Evolutionary conservation across 2,888 invertebrate species (phyloP).

Genomic region (Volucella inflata): DNA sequence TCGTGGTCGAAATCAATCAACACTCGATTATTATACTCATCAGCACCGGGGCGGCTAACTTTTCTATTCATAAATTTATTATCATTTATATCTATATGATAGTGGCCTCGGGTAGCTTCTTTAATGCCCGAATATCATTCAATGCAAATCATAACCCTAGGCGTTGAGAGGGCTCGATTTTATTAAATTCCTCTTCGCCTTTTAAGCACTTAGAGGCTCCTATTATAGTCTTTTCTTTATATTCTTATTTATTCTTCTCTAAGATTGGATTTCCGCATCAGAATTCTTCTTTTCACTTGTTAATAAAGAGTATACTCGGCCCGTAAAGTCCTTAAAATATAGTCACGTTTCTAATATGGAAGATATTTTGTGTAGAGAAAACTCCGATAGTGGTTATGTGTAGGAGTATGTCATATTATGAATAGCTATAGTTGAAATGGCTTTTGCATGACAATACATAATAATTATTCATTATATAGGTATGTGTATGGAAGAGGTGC

Average conservation of each 20-base stretch:
- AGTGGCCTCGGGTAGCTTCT: conserved; percentile 33
- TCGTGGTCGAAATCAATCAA: conserved; percentile 58
- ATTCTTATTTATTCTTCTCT: conserved; percentile 55
- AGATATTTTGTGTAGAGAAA: conserved; percentile 29
- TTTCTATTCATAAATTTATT: conserved; percentile 37
- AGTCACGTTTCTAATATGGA: conserved; percentile 66
- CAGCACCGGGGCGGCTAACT: conserved; percentile 44
- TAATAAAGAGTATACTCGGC: conserved; percentile 36
- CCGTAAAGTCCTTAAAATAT: conserved; percentile 54
- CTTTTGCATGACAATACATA: conserved; percentile 25
- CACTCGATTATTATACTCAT: conserved; percentile 65
- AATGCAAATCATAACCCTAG: conserved; percentile 59
- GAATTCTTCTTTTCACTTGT: conserved; percentile 37
- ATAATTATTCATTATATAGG: conserved; percentile 31
- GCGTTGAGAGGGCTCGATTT: conserved; percentile 65
- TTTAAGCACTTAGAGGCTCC: conserved; percentile 40
- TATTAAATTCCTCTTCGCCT: conserved; percentile 48
- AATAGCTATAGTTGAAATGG: conserved; percentile 24
- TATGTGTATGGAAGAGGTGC: conserved; percentile 6
- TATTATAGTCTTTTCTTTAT: conserved; percentile 51
- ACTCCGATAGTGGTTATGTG: conserved; percentile 49
- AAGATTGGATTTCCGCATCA: conserved; percentile 53
- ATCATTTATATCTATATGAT: conserved; percentile 25
- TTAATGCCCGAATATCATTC: conserved; percentile 36
- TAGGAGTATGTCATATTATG: background rate